Percentiles rank a stretch among this genome's conserved stretches.
phyloP scores from a whole-genome alignment of 1,140 invertebrate species.

The Littorina saxatilis region DNA sequence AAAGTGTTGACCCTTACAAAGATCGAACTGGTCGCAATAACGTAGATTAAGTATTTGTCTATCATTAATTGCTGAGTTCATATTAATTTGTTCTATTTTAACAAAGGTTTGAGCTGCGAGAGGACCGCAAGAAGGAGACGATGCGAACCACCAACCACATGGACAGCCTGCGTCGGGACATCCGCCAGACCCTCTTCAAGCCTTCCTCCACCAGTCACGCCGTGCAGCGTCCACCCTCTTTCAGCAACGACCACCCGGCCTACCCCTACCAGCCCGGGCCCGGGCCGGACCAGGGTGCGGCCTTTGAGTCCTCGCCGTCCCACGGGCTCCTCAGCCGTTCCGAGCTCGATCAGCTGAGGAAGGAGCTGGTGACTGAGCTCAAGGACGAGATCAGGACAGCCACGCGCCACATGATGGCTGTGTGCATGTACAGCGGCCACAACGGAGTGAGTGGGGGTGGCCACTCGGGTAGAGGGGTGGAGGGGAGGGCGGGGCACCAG shows the following conservation, averaged over 20 bases:
- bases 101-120: too few relatives aligned
- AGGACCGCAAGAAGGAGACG: slow-evolving; percentile 78
- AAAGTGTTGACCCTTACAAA: too few relatives aligned
- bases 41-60: too few relatives aligned
- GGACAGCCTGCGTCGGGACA: slow-evolving; percentile 77
- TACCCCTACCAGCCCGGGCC: background rate
- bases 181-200: slow-evolving; percentile 67
- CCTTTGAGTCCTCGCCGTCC: background rate
- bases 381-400: slow-evolving; percentile 69
- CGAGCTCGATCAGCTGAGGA: slow-evolving; percentile 72
- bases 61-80: too few relatives aligned
- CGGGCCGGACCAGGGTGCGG: slow-evolving; percentile 11
- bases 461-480: background rate
- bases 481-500: background rate
- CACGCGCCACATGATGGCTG: slow-evolving; percentile 41
- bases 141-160: slow-evolving; percentile 75
- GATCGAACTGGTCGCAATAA: too few relatives aligned
- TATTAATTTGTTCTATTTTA: too few relatives aligned
- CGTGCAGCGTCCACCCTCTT: background rate
- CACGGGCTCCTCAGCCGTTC: slow-evolving; percentile 41
- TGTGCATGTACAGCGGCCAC: slow-evolving; percentile 8
- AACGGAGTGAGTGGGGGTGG: slow-evolving; percentile 30
- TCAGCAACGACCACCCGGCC: background rate
- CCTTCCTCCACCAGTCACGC: slow-evolving; percentile 31
- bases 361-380: slow-evolving; percentile 71